These are phyloP conservation scores for Drosophila eugracilis DNA, from an alignment of 1,140 invertebrate species.

Conservation along the genomic window DNA sequence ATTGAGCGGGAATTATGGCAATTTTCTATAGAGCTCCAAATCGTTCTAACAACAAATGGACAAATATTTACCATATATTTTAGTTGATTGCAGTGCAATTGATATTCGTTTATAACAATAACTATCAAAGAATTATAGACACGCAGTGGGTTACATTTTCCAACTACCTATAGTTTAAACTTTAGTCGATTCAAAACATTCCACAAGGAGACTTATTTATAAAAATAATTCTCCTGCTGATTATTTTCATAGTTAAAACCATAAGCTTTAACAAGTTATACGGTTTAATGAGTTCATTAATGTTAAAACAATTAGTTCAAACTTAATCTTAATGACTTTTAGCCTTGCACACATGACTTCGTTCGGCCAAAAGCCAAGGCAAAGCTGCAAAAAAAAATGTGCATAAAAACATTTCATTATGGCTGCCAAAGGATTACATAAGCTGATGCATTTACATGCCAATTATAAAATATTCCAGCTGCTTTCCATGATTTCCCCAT, in stretches of 20 bases:
- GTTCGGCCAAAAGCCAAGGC: constrained; percentile 10
- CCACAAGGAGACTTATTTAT: too few species aligned
- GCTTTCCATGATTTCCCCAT: constrained; percentile 36
- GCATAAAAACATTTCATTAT: constrained; percentile 26
- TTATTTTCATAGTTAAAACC: not conserved
- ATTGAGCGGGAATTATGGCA: constrained; percentile 25
- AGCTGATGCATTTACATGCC: constrained; percentile 56
- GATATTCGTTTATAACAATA: constrained; percentile 27
- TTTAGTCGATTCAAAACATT: not conserved
- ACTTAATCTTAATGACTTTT: constrained; percentile 35
- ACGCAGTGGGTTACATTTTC: not conserved
- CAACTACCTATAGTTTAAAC: not conserved
- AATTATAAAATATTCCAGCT: constrained; percentile 61
- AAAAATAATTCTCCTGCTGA: too few species aligned
- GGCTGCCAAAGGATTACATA: constrained; percentile 17
- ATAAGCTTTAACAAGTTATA: too few species aligned
- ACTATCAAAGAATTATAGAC: constrained; percentile 18
- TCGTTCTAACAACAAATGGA: not conserved
- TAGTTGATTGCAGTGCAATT: constrained; percentile 14
- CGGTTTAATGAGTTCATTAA: constrained; percentile 10
- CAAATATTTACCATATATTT: constrained; percentile 39
- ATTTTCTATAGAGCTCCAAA: constrained; percentile 17
- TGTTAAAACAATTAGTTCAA: constrained; percentile 38
- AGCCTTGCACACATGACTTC: constrained; percentile 32
- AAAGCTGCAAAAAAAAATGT: not conserved